These are phyloP conservation scores for Rhynchonycteris naso DNA, from an alignment of 2,797 vertebrate genomes.

Conservation along the genomic window DNA sequence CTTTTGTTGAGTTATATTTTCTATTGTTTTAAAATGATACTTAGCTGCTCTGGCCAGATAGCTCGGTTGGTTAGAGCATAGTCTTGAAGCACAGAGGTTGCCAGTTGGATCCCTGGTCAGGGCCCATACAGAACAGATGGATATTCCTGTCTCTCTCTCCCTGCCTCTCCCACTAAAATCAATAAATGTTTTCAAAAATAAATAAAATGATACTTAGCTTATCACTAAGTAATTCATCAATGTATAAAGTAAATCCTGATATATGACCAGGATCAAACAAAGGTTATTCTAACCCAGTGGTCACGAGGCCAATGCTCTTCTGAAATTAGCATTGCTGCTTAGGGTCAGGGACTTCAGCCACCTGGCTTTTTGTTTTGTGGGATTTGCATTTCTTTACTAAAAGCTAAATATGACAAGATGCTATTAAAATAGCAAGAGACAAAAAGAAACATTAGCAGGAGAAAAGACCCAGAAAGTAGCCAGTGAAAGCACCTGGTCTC, in stretches of 20 bases:
- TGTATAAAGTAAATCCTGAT: constrained; percentile 24
- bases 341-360: neutral
- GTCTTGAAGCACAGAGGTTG: no score
- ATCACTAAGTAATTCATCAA: neutral
- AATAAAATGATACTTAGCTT: neutral
- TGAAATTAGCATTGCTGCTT: neutral
- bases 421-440: neutral
- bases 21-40: neutral
- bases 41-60: neutral
- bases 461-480: neutral
- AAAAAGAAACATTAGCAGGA: neutral
- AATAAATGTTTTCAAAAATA: no score
- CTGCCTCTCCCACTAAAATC: no score
- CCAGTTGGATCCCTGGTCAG: no score
- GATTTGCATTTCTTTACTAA: neutral
- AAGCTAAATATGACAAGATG: neutral
- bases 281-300: neutral
- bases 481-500: neutral
- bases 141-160: no score
- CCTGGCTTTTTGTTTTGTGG: neutral
- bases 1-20: neutral
- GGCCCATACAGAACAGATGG: no score
- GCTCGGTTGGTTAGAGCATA: no score
- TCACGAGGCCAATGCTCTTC: neutral
- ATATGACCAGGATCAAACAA: neutral